Conservation (phyloP, 1,140 invertebrate species). For the Drosophila ananassae region DNA sequence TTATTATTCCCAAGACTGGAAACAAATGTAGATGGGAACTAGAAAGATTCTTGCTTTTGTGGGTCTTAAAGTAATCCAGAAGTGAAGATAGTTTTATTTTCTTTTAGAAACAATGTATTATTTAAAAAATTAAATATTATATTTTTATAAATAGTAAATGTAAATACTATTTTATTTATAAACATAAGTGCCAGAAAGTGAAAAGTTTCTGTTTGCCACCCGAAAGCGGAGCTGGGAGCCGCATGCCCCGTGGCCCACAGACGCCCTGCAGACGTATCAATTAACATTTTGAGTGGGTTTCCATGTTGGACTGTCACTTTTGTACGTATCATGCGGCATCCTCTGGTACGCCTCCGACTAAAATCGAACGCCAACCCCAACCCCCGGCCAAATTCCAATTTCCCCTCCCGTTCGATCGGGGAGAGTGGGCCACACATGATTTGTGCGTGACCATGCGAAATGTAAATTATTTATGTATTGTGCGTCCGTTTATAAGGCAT, state of each 20-base stretch:
- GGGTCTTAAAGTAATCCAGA: too few relatives aligned
- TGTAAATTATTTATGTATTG: slow-evolving; percentile 77
- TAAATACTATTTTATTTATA: not conserved
- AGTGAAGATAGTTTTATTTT: too few relatives aligned
- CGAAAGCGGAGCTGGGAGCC: slow-evolving; percentile 2
- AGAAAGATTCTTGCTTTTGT: too few relatives aligned
- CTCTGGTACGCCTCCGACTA: slow-evolving; percentile 1
- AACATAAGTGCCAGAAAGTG: slow-evolving; percentile 1
- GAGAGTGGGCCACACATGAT: slow-evolving; percentile 56
- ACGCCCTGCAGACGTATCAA: slow-evolving; percentile 60
- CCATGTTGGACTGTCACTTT: slow-evolving; percentile 79
- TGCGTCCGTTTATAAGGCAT: slow-evolving; percentile 48
- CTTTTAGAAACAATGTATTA: too few relatives aligned
- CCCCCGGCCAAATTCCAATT: slow-evolving; percentile 21
- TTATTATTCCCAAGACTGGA: too few relatives aligned
- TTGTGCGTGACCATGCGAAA: slow-evolving; percentile 81
- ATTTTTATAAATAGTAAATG: not conserved
- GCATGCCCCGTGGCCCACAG: slow-evolving; percentile 8
- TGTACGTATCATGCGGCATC: slow-evolving; percentile 69
- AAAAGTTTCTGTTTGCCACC: not conserved
- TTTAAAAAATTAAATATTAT: too few relatives aligned
- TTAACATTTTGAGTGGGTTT: slow-evolving; percentile 80
- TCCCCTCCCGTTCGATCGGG: slow-evolving; percentile 14
- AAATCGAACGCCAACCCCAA: slow-evolving; percentile 5
- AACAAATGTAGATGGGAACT: too few relatives aligned